These are phyloP conservation scores for Orestias chungarensis DNA, from an alignment of 2,797 vertebrate genomes.

Conservation along the genomic window DNA sequence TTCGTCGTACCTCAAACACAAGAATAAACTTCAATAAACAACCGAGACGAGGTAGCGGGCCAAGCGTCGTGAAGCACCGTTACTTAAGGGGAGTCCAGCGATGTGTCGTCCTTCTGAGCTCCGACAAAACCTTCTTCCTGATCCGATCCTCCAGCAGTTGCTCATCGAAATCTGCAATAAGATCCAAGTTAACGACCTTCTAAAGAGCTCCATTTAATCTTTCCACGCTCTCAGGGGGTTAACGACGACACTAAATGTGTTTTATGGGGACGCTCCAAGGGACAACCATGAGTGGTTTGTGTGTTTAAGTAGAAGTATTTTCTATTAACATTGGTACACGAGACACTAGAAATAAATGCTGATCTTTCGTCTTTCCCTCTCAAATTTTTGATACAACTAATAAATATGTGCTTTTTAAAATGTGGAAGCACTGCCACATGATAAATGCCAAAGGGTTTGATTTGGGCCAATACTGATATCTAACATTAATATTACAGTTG, in stretches of 20 bases:
- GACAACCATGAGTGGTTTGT: too few relatives aligned
- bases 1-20: constrained; percentile 79
- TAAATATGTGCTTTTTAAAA: not conserved
- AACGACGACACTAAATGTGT: too few relatives aligned
- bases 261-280: not conserved
- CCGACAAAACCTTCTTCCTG: constrained; percentile 73
- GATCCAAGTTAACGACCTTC: constrained; percentile 1
- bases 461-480: too few relatives aligned
- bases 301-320: too few relatives aligned
- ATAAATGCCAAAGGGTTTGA: not conserved
- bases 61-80: not conserved
- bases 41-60: not conserved
- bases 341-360: too few relatives aligned
- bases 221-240: too few relatives aligned
- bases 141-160: constrained; percentile 70
- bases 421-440: not conserved
- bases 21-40: not conserved
- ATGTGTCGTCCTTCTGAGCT: constrained; percentile 83
- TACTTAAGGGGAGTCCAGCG: constrained; percentile 87
- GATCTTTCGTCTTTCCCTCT: too few relatives aligned
- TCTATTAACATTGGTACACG: too few relatives aligned
- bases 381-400: not conserved
- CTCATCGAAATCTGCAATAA: constrained; percentile 67
- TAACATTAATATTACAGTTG: too few relatives aligned
- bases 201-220: too few relatives aligned